phyloP scores from a whole-genome alignment of 2,888 invertebrate species.

The Bombylius discolor region DNA sequence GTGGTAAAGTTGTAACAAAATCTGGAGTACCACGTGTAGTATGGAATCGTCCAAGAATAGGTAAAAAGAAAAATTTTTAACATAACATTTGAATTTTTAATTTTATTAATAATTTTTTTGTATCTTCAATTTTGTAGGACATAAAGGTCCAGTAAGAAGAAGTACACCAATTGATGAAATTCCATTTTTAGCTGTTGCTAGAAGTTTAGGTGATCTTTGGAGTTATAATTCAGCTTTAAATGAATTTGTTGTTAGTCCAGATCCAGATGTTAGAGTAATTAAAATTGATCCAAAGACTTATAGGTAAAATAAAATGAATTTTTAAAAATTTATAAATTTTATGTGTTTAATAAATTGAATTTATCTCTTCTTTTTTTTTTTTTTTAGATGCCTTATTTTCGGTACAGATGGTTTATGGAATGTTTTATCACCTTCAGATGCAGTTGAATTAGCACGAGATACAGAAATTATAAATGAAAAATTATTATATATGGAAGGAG shows the following conservation, averaged over 20 bases:
- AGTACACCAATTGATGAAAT: constrained; percentile 87
- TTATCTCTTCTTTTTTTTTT: neutral
- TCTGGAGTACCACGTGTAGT: constrained; percentile 91
- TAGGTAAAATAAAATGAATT: constrained; percentile 35
- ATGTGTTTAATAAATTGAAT: neutral
- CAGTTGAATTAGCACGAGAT: constrained; percentile 71
- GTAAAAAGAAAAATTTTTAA: constrained; percentile 26
- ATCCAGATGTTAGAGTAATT: constrained; percentile 85
- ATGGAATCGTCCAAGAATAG: constrained; percentile 84
- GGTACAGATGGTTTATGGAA: constrained; percentile 98
- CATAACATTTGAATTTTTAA: neutral
- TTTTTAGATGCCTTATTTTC: constrained; percentile 70
- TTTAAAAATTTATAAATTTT: neutral
- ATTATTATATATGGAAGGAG: constrained; percentile 33
- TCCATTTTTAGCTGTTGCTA: constrained; percentile 90
- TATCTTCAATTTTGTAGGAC: constrained; percentile 12
- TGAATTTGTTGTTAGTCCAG: constrained; percentile 94
- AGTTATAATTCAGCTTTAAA: constrained; percentile 85
- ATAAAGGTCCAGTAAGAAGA: constrained; percentile 70
- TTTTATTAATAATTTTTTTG: neutral
- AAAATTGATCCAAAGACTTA: constrained; percentile 64
- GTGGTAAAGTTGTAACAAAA: constrained; percentile 64
- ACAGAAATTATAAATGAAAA: constrained; percentile 68
- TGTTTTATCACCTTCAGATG: constrained; percentile 72
- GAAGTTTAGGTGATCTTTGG: constrained; percentile 95